These are phyloP conservation scores for Popillia japonica DNA, from an alignment of 1,140 invertebrate species.

Conservation along the genomic window DNA sequence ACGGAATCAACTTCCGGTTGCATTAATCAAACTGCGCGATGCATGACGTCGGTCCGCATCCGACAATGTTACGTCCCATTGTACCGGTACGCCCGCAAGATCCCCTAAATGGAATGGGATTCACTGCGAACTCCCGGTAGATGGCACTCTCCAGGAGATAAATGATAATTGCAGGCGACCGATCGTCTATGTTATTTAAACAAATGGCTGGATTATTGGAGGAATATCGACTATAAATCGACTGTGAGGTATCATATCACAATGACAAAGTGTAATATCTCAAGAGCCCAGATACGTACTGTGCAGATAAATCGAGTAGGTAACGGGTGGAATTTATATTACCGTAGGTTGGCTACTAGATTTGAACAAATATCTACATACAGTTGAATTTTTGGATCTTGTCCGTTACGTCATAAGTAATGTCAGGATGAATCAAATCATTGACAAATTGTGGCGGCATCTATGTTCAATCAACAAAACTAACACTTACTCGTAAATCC, in stretches of 20 bases:
- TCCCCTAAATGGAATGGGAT: neutral
- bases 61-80: slow-evolving; percentile 5
- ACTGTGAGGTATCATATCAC: slow-evolving; percentile 27
- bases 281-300: neutral
- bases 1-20: neutral
- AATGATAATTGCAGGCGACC: slow-evolving; percentile 27
- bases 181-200: slow-evolving; percentile 24
- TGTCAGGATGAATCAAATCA: too few relatives aligned
- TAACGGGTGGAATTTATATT: slow-evolving; percentile 3
- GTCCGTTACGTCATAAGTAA: too few relatives aligned
- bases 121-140: neutral
- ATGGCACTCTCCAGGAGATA: neutral
- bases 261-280: slow-evolving; percentile 32
- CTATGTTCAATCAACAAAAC: too few relatives aligned
- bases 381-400: too few relatives aligned
- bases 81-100: neutral
- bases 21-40: slow-evolving; percentile 4
- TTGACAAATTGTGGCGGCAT: too few relatives aligned
- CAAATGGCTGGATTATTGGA: slow-evolving; percentile 27
- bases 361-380: slow-evolving; percentile 8
- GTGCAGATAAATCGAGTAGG: neutral
- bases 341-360: neutral
- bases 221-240: slow-evolving; percentile 29
- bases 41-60: neutral
- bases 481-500: too few relatives aligned